Conservation (phyloP, 1,140 invertebrate genomes). For the Nixonia krombeini region DNA sequence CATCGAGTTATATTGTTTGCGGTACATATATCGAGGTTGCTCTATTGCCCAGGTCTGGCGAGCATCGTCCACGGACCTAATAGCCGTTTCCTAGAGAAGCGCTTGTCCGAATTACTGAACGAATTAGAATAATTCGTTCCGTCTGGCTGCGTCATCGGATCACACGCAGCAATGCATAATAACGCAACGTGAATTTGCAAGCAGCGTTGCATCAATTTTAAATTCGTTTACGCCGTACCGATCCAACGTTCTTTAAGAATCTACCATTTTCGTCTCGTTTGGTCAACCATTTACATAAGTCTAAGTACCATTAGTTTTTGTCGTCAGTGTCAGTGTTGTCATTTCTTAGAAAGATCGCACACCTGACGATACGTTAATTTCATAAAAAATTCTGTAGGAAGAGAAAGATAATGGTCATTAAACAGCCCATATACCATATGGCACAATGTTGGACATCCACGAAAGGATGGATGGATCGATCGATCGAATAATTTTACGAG, state of each 20-base stretch:
- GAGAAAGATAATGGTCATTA: conserved; percentile 48
- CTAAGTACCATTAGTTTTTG: conserved; percentile 17
- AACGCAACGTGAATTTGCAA: conserved; percentile 17
- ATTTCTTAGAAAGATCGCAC: conserved; percentile 29
- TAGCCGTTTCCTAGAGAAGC: conserved; percentile 60
- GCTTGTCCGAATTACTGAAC: conserved; percentile 57
- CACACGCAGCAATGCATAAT: background rate
- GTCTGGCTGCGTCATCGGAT: conserved; percentile 55
- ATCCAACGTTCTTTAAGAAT: too few species aligned
- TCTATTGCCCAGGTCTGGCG: conserved; percentile 57
- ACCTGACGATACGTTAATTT: conserved; percentile 57
- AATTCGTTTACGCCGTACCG: too few species aligned
- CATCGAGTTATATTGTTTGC: conserved; percentile 35
- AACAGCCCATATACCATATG: conserved; percentile 64
- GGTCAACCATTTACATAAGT: background rate
- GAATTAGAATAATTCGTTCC: conserved; percentile 67
- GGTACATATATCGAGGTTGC: conserved; percentile 32
- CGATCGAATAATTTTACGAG: conserved; percentile 33
- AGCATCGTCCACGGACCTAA: conserved; percentile 53
- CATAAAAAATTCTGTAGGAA: conserved; percentile 53
- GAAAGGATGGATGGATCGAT: conserved; percentile 49
- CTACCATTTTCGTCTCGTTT: background rate
- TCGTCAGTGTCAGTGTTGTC: conserved; percentile 12
- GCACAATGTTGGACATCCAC: conserved; percentile 57
- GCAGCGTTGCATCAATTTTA: too few species aligned